Evolutionary conservation across 2,797 vertebrate genomes (phyloP), one percentile per base, ranked within the genome.

Genomic region (Leuciscus waleckii): DNA sequence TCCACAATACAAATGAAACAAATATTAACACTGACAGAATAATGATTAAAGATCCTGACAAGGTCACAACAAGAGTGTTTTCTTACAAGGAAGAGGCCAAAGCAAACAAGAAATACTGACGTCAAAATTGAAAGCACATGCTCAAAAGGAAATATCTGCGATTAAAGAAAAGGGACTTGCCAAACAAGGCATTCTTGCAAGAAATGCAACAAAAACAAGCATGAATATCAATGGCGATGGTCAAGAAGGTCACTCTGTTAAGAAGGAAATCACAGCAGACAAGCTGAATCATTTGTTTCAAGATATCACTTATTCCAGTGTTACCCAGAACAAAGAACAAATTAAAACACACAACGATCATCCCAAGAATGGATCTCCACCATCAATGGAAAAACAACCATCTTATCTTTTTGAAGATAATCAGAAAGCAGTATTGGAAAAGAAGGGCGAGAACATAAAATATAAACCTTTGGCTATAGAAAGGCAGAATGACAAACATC

Each of bases 111-210:
- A 96, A 85, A 94, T 96, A 54, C 90, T 96, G 79, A 95, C 95
- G 0, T 96, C 94, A 7, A 96, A 93, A 91, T 93, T 96, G 81
- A 96, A 95, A 92, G 95, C 95, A 85, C 94, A 96, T 75, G 95
- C 95, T 56, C 95, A 96, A 89, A 96, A 96, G 85, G 95, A 96
- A 88, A 96, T 96, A 87, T 95, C 94, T 76, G 95, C 95, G 4
- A 94, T 96, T 63, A 96, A 94, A 92, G 95, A 95, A 91, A 95
- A 94, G 68, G 94, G 93, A 17, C 94, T 93, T 79, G 92, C 92
- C 11, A 87, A 91, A 85, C 90, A 95, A 78, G 91, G 89, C 5
- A 85, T 93, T 81, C 84, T 90, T 41, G 86, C 90, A 51, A 94
- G 93, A 94, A 90, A 87, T 35, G 32, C 91, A n/a, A 61, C 77